phyloP scores from a whole-genome alignment of 23 tunicate species.

The Trididemnum miniatum region DNA sequence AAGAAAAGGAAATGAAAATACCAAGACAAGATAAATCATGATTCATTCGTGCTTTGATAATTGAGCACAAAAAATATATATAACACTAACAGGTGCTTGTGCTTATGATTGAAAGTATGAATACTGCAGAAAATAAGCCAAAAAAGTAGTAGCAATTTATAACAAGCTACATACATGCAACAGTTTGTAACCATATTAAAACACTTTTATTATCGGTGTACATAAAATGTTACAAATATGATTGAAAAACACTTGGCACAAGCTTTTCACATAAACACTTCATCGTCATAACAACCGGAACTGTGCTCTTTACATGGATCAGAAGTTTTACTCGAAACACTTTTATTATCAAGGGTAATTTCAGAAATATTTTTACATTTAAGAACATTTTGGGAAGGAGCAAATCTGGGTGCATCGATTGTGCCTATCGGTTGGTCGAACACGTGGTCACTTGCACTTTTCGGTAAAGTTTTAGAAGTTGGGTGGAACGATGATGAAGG shows the following conservation, averaged over 20 bases:
- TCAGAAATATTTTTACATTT: neutral
- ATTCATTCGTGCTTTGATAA: too few relatives aligned
- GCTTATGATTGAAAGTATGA: too few relatives aligned
- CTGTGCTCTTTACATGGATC: neutral
- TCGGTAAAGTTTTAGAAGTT: neutral
- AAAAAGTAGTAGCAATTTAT: too few relatives aligned
- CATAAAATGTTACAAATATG: too few relatives aligned
- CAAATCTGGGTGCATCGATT: neutral
- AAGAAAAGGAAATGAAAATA: too few relatives aligned
- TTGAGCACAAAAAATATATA: too few relatives aligned
- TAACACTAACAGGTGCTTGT: too few relatives aligned
- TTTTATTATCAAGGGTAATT: neutral
- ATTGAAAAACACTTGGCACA: too few relatives aligned
- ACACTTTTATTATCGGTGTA: too few relatives aligned
- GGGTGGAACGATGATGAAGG: too few relatives aligned
- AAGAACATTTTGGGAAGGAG: neutral
- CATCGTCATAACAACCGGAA: constrained; percentile 19
- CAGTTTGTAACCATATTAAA: neutral
- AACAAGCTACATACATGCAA: neutral
- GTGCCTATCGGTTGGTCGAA: neutral
- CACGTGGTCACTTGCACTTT: constrained; percentile 13
- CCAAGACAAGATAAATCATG: too few relatives aligned
- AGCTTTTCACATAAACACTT: constrained; percentile 30
- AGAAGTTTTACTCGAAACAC: constrained; percentile 4
- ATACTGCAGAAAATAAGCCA: too few relatives aligned